Conservation (phyloP, 1,140 invertebrate genomes). For the Ctenoplectra terminalis region DNA sequence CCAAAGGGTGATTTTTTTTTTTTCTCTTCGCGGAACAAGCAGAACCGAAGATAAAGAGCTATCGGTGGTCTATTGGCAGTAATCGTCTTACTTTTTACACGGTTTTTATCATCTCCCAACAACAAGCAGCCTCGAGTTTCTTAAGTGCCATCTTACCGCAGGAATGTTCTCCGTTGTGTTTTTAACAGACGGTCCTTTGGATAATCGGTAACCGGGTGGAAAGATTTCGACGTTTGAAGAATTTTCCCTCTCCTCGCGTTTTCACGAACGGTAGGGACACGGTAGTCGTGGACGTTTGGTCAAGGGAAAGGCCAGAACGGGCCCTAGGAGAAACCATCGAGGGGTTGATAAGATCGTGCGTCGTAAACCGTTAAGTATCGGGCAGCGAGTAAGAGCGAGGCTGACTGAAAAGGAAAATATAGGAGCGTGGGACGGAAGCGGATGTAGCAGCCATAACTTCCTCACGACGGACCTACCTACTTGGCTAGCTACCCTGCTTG, state of each 20-base stretch:
- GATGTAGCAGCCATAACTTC: constrained; percentile 77
- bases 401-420: constrained; percentile 62
- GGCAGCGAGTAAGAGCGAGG: constrained; percentile 56
- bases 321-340: constrained; percentile 50
- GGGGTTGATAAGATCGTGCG: constrained; percentile 70
- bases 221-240: constrained; percentile 38
- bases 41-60: background rate
- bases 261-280: background rate
- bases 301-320: constrained; percentile 38
- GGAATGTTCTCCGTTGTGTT: constrained; percentile 1
- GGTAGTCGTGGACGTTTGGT: background rate
- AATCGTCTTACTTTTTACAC: constrained; percentile 43
- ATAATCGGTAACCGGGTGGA: constrained; percentile 37
- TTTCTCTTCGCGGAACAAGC: background rate
- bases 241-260: background rate
- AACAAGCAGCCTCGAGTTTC: background rate
- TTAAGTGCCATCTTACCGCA: constrained; percentile 30
- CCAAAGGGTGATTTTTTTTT: background rate
- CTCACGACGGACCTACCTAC: background rate
- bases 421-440: constrained; percentile 78
- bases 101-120: constrained; percentile 27
- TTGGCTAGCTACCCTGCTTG: constrained; percentile 33
- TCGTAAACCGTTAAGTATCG: constrained; percentile 80
- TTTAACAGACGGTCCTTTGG: background rate
- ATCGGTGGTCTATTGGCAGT: background rate